Conservation (phyloP, 1,140 invertebrate genomes). For the Uloborus diversus region DNA sequence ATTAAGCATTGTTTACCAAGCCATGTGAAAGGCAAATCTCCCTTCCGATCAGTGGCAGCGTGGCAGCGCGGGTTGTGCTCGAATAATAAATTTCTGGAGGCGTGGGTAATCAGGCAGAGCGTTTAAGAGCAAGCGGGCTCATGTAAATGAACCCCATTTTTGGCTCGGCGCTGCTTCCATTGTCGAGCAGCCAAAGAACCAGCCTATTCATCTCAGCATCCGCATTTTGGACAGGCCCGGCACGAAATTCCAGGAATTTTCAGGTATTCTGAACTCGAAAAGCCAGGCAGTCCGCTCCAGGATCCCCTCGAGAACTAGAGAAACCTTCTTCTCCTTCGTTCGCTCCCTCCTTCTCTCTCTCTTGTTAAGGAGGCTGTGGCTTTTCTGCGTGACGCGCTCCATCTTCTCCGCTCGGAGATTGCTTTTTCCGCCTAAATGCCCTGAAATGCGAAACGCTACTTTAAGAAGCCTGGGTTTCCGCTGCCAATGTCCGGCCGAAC, state of each 20-base stretch:
- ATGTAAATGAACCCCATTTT: conserved; percentile 52
- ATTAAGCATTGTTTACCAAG: conserved; percentile 44
- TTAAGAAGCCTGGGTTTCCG: conserved; percentile 45
- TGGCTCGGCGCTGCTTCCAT: neutral
- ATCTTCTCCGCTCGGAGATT: conserved; percentile 40
- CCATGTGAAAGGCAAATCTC: conserved; percentile 38
- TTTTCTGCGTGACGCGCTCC: conserved; percentile 40
- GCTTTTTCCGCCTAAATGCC: conserved; percentile 55
- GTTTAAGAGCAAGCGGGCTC: conserved; percentile 29
- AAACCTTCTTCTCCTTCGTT: neutral
- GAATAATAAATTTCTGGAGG: conserved; percentile 39
- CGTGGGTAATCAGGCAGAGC: conserved; percentile 42
- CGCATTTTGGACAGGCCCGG: conserved; percentile 11
- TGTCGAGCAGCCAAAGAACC: conserved; percentile 16
- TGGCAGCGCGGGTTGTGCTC: neutral
- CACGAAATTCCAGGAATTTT: conserved; percentile 25
- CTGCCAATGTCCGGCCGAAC: conserved; percentile 22
- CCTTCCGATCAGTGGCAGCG: conserved; percentile 14
- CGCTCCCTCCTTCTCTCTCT: conserved; percentile 2
- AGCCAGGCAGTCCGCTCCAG: conserved; percentile 2
- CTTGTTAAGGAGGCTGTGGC: conserved; percentile 43
- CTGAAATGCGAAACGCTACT: conserved; percentile 52
- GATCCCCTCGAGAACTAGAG: conserved; percentile 8
- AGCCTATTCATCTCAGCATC: conserved; percentile 11
- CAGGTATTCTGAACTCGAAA: conserved; percentile 55